Base-by-base conservation (phyloP, 2,888 invertebrate genomes). In the Amblyteles armatorius region DNA sequence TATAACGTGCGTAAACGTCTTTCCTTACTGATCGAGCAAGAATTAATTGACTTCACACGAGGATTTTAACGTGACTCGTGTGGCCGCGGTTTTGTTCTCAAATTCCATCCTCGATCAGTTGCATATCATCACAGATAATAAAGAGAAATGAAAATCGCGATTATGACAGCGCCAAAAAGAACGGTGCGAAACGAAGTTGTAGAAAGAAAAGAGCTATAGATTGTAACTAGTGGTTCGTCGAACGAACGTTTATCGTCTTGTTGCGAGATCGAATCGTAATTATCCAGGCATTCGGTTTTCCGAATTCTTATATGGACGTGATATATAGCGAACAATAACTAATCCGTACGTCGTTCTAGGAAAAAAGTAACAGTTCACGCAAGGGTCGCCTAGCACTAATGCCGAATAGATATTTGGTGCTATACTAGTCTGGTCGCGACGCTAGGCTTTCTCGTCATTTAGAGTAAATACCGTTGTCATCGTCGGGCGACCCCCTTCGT, bases 371-470 rank as follows among this genome's bases (percentile, higher is more conserved):
- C 69, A 60, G 26, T 73, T 79, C 11, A 73, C 67, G 3, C 60
- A 76, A 60, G 81, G 79, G 6, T 60, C 29, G 60, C 26, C 74
- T 57, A 73, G 86, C 73, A 79, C 82, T 82, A 79, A 84, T 86
- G 84, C 83, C 80, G 86, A 86, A 87, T 78, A 78, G 57, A 78
- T 60, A 77, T 85, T 80, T 83, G 83, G 86, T 86, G 87, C 85
- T 86, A 83, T 76, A 83, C 79, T 84, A 83, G 84, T 76, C 73
- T 74, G 77, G 80, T 81, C 52, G 77, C 73, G 60, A 72, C 78
- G 79, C 74, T 72, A 44, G 76, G 63, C 48, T 55, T n/a, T 77
- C n/a, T 83, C 65, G 79, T 83, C 72, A 77, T 73, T 71, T 60
- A 60, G 60, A 60, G 11, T 72, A 63, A 68, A 76, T 83, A 78